A percentile compares a stretch with the other conserved stretches of the same genome.
phyloP scores from a whole-genome alignment of 2,113 vertebrate species.

The Poicephalus meyeri region DNA sequence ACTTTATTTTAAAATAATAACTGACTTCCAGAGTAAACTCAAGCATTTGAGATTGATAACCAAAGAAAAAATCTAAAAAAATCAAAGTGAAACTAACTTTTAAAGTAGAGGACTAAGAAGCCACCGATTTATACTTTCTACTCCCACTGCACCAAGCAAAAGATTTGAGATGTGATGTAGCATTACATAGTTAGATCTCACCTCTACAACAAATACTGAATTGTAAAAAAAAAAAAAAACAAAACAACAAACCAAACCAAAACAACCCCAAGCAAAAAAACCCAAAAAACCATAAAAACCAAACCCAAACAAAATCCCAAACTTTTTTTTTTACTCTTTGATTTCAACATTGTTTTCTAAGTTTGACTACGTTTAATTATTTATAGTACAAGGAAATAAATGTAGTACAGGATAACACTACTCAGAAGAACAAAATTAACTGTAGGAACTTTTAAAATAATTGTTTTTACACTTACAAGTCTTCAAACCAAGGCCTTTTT shows the following conservation, averaged over 20 bases:
- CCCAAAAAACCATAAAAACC: not conserved
- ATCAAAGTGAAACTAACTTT: not conserved
- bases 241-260: no score
- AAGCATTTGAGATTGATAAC: not conserved
- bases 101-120: not conserved
- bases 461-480: not conserved
- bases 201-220: not conserved
- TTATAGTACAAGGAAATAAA: not conserved
- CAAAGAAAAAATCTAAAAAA: not conserved
- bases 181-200: not conserved
- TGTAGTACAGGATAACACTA: not conserved
- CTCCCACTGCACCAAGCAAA: not conserved
- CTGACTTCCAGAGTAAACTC: not conserved
- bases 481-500: not conserved
- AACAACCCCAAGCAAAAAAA: no score
- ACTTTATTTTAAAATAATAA: not conserved
- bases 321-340: not conserved
- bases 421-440: not conserved
- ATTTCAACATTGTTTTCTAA: not conserved
- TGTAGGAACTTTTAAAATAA: not conserved
- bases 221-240: accelerated
- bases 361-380: not conserved
- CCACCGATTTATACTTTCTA: not conserved
- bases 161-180: not conserved
- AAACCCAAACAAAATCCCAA: not conserved